Conservation (phyloP, 2,113 vertebrate species). For the Pithys albifrons region DNA sequence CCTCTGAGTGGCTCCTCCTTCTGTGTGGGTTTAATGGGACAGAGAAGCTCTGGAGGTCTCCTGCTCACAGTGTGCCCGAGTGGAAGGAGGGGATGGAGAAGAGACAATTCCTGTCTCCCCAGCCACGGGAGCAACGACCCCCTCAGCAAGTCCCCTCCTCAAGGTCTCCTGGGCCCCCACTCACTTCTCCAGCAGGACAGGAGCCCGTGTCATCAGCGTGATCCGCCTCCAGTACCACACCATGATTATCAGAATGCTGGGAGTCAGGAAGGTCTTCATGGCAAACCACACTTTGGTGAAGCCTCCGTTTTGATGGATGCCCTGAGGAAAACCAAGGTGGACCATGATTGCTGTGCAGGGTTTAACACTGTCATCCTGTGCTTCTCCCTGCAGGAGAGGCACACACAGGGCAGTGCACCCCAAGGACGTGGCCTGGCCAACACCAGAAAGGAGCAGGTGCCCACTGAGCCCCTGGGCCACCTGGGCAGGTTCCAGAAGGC, state of each 20-base stretch:
- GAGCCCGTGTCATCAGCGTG: conserved; percentile 89
- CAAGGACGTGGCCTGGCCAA: rapidly evolving
- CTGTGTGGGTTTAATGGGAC: neutral
- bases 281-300: conserved; percentile 99
- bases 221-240: conserved; percentile 98
- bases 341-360: neutral
- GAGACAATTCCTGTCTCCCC: neutral
- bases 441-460: neutral
- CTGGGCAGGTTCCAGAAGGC: neutral
- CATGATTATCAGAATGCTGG: conserved; percentile 95
- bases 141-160: neutral
- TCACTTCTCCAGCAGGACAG: conserved; percentile 98
- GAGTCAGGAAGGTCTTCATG: conserved; percentile 99
- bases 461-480: neutral
- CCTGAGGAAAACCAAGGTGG: conserved; percentile 63
- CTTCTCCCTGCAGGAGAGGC: neutral
- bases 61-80: neutral
- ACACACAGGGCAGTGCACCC: rapidly evolving
- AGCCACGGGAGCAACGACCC: rapidly evolving
- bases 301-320: conserved; percentile 96
- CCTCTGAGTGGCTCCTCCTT: neutral
- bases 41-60: neutral
- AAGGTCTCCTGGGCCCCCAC: neutral
- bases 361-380: neutral
- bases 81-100: neutral